Evolutionary conservation across 2,888 invertebrate species (phyloP), one percentile per base, ranked within the genome.

Genomic region (Falcaria lacertinaria): DNA sequence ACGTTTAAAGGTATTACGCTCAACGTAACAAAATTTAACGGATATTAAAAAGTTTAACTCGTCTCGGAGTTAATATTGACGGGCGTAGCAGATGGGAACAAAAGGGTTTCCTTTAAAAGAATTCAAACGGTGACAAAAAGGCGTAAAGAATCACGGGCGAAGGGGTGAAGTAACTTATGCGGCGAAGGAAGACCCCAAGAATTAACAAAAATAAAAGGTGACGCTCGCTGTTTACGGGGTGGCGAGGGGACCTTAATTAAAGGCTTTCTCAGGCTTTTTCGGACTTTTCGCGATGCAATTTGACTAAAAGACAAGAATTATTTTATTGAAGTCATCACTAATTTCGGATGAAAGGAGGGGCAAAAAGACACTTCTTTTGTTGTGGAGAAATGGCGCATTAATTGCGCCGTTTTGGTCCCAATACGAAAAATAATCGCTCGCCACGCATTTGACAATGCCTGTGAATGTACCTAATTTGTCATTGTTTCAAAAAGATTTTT

Each of bases 281-380:
- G 86, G 87, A 87, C 88, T 83, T 84, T 87, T 85, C 84, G 83
- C 86, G 85, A 87, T 87, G 89, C 89, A 89, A 89, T 89, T 89
- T 89, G 87, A 82, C 67, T 88, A 87, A 88, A 89, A 88, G 89
- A 89, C 88, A 87, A 86, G 89, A 89, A 89, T 89, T 89, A 89
- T 89, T 89, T 89, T 89, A 89, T 89, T 89, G 89, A 88, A 89
- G 89, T 87, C 89, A 89, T 89, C 89, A 88, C 88, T 89, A 89
- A 89, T 89, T 89, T 88, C 73, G 63, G 60, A 68, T 74, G 75
- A 79, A 78, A 77, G 71, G 73, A 72, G 72, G 74, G 66, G 63
- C 54, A 46, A 49, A 38, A 43, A 63, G 69, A 58, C 64, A 59
- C 67, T 53, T 62, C 83, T 68, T 81, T 89, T 89, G 88, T 89